Evolutionary conservation across 2,113 vertebrate genomes (phyloP).

Genomic region (Notothenia coriiceps): DNA sequence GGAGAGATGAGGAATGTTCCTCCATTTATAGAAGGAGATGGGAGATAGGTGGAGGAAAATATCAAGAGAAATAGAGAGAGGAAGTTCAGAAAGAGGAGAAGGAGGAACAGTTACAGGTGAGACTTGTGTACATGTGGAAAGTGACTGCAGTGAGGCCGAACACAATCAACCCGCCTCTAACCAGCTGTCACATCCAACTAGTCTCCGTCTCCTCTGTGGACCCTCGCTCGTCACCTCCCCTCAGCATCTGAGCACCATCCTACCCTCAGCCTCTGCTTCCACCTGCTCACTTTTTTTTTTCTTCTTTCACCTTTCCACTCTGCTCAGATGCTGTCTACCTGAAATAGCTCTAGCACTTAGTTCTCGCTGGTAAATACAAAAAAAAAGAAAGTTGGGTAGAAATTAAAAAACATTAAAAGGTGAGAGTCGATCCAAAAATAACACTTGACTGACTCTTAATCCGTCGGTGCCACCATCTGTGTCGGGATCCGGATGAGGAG

Average conservation of each 20-base stretch:
- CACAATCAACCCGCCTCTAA: constrained; percentile 56
- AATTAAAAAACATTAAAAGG: constrained; percentile 71
- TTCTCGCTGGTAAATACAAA: constrained; percentile 7
- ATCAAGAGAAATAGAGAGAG: constrained; percentile 27
- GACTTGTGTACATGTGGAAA: constrained; percentile 33
- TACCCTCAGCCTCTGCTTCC: constrained; percentile 39
- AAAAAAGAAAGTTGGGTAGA: constrained; percentile 31
- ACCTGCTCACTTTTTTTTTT: background rate
- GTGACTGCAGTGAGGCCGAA: constrained; percentile 47
- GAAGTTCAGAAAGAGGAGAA: background rate
- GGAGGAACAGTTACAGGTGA: constrained; percentile 38
- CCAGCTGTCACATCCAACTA: constrained; percentile 66
- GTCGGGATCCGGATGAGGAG: constrained; percentile 4
- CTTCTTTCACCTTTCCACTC: constrained; percentile 31
- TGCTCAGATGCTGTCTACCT: constrained; percentile 55
- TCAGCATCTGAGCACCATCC: constrained; percentile 52
- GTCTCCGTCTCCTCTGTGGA: constrained; percentile 41
- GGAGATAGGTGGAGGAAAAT: constrained; percentile 28
- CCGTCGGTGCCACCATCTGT: background rate
- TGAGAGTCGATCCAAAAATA: constrained; percentile 72
- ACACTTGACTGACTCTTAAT: constrained; percentile 37
- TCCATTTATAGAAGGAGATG: constrained; percentile 33
- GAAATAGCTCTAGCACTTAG: constrained; percentile 71
- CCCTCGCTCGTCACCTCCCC: background rate
- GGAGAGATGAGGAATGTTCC: constrained; percentile 31